A percentile compares a stretch with the other conserved stretches of the same genome.
Evolutionary conservation across 2,888 invertebrate species (phyloP).

Genomic region (Oscheius sp.): DNA sequence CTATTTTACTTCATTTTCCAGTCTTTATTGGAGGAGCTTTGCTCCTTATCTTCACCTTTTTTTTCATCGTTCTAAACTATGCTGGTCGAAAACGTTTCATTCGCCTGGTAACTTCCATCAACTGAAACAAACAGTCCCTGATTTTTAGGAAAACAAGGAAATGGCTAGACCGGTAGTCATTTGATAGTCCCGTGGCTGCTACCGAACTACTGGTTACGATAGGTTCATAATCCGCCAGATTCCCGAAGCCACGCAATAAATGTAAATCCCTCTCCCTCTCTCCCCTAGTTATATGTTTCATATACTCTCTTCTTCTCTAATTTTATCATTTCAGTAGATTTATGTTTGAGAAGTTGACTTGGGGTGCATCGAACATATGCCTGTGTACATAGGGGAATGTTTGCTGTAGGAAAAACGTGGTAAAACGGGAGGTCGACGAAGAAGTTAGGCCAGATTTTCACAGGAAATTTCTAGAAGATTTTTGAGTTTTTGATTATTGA

Average conservation of each 20-base stretch:
- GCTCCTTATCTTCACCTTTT: not conserved
- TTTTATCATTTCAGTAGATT: not conserved
- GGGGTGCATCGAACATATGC: conserved; percentile 10
- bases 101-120: not conserved
- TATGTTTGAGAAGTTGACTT: not conserved
- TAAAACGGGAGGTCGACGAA: conserved; percentile 24
- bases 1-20: too few species aligned
- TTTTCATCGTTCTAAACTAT: conserved; percentile 13
- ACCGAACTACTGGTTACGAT: conserved; percentile 9
- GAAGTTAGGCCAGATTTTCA: not conserved
- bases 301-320: not conserved
- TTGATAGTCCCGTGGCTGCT: not conserved
- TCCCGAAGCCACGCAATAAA: conserved; percentile 30
- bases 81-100: not conserved
- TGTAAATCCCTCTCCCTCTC: conserved; percentile 24
- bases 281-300: too few species aligned
- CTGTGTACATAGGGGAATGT: conserved; percentile 19
- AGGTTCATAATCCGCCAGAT: conserved; percentile 21
- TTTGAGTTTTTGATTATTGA: not conserved
- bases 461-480: not conserved
- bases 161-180: not conserved
- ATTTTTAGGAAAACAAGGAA: conserved; percentile 14
- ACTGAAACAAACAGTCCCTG: not conserved
- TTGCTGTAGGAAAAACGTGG: conserved; percentile 25
- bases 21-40: too few species aligned